Evolutionary conservation across 2,113 vertebrate genomes (phyloP).

Genomic region (Chaetura pelagica): DNA sequence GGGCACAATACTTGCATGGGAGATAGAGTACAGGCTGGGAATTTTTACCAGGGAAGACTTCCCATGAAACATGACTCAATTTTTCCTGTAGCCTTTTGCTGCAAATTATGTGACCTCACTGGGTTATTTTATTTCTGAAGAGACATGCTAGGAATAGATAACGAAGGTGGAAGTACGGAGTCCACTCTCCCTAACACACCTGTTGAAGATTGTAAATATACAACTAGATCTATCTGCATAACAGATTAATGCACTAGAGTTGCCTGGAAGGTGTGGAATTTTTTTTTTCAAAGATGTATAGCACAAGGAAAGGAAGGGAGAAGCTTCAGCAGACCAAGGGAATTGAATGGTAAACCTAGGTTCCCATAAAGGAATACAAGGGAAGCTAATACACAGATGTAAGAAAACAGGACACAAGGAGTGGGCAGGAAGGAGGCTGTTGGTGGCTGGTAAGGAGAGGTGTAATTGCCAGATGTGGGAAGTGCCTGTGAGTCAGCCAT

Average conservation of each 20-base stretch:
- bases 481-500: not conserved
- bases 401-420: not conserved
- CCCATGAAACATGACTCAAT: rapidly evolving
- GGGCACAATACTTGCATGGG: not conserved
- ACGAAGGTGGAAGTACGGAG: not conserved
- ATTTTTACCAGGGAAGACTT: not conserved
- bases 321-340: not conserved
- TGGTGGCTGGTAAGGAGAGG: not conserved
- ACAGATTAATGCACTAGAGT: not conserved
- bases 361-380: not conserved
- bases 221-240: not conserved
- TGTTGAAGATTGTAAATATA: not conserved
- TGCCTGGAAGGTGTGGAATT: not conserved
- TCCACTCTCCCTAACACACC: not conserved
- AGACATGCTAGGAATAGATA: not conserved
- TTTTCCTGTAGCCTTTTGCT: not conserved
- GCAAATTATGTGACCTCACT: not conserved
- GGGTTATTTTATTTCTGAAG: not conserved
- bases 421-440: not conserved
- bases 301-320: not conserved
- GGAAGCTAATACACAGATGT: not conserved
- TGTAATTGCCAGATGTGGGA: not conserved
- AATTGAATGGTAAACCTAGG: not conserved
- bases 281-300: not conserved
- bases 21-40: not conserved